Conservation (phyloP, 2,888 invertebrate genomes). For the Conomelus anceps region DNA sequence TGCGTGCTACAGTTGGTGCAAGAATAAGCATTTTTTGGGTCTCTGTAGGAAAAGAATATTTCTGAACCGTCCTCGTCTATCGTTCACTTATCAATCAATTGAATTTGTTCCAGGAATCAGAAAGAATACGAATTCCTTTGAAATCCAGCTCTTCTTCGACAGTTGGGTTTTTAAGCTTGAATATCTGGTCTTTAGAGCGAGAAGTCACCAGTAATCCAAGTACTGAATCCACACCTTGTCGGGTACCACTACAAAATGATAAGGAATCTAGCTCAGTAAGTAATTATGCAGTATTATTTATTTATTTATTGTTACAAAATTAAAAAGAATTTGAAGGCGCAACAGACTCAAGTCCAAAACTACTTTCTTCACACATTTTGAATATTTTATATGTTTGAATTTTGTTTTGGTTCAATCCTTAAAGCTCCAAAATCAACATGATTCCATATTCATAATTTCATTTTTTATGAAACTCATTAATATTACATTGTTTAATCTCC, state of each 20-base stretch:
- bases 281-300: too few relatives aligned
- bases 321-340: too few relatives aligned
- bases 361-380: too few relatives aligned
- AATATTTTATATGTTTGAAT: too few relatives aligned
- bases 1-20: too few relatives aligned
- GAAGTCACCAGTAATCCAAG: conserved; percentile 60
- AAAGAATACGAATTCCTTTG: conserved; percentile 55
- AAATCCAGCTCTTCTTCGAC: conserved; percentile 57
- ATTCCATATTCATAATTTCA: too few relatives aligned
- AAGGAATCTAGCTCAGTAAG: conserved; percentile 20
- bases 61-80: neutral
- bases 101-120: conserved; percentile 35
- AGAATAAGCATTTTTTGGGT: conserved; percentile 7
- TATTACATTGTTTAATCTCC: too few relatives aligned
- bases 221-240: conserved; percentile 61
- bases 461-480: too few relatives aligned
- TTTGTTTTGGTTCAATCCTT: too few relatives aligned
- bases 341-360: too few relatives aligned
- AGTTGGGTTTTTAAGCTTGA: conserved; percentile 76
- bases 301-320: too few relatives aligned
- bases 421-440: too few relatives aligned
- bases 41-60: neutral
- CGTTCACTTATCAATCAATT: neutral
- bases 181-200: conserved; percentile 78
- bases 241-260: conserved; percentile 36